Evolutionary conservation across 2,888 invertebrate genomes (phyloP), one percentile per base, ranked within the genome.

Genomic region (Dryomyza anilis): DNA sequence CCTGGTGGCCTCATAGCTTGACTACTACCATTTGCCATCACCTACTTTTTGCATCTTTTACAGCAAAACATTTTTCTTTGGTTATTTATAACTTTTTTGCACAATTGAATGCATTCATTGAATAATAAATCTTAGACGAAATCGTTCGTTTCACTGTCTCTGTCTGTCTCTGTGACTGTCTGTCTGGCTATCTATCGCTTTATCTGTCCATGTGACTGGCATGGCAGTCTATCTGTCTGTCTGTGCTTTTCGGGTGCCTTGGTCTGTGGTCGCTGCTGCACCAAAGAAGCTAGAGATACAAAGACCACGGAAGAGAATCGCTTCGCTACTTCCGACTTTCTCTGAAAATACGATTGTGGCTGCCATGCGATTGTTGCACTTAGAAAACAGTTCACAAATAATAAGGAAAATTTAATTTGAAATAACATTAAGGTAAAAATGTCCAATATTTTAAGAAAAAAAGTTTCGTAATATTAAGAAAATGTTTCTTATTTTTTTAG

Each of bases 311-410:
- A 55, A 55, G 62, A 46, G 45, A 62, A 55, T 27, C 55, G 55
- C 55, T 33, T n/a, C n/a, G 62, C 62, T 45, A 62, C 62, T 61
- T 61, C 61, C 61, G 61, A 61, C 61, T 61, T 61, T 61, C 61
- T 50, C 61, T 61, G 61, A 25, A 56, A 12, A 52, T 58, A 29
- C 58, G 57, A 60, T 60, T 45, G 57, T 25, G 57, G 45, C 43
- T 25, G 19, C 30, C 27, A n/a, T n/a, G n/a, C n/a, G n/a, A n/a
- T n/a, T n/a, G n/a, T n/a, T n/a, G n/a, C n/a, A n/a, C n/a, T n/a
- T n/a, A n/a, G n/a, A n/a, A n/a, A n/a, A n/a, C n/a, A n/a, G n/a
- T n/a, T n/a, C n/a, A n/a, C n/a, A n/a, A n/a, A n/a, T n/a, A n/a
- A n/a, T n/a, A n/a, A n/a, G n/a, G n/a, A n/a, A n/a, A n/a, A n/a